Conservation (phyloP, 2,113 vertebrate genomes). For the Nettapus auritus region DNA sequence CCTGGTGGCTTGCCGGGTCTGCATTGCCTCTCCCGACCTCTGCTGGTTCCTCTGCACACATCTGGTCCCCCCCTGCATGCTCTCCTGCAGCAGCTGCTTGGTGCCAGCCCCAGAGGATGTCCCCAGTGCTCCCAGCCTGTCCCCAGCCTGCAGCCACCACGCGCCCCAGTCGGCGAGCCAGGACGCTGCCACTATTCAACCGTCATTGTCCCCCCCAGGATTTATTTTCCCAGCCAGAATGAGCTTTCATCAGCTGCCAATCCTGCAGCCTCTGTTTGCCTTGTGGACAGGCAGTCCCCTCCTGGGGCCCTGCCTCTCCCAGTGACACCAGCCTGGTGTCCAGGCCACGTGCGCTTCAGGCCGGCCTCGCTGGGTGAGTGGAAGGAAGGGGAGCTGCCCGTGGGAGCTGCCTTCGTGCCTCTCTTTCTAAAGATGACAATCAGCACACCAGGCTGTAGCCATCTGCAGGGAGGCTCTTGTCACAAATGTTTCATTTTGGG, state of each 20-base stretch:
- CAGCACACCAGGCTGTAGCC: background rate
- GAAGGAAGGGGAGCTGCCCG: background rate
- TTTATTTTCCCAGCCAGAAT: background rate
- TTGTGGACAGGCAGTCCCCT: background rate
- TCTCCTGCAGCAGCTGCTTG: background rate
- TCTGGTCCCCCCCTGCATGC: accelerated
- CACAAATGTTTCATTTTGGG: background rate
- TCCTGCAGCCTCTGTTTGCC: accelerated
- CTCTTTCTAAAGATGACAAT: background rate
- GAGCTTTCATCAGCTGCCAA: background rate
- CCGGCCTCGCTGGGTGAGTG: too few relatives aligned
- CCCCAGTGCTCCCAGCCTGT: background rate
- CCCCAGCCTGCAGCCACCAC: background rate
- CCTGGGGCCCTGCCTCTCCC: background rate
- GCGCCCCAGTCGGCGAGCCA: accelerated
- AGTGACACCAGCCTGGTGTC: background rate
- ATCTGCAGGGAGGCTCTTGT: background rate
- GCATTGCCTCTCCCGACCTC: background rate
- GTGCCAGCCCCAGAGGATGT: background rate
- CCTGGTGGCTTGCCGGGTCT: background rate
- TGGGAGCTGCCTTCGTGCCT: background rate
- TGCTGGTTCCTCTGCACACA: background rate
- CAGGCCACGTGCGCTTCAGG: background rate
- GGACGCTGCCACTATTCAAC: background rate
- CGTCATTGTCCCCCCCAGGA: accelerated